Percentiles rank a stretch among this genome's conserved stretches.
Conservation (phyloP, 1,140 invertebrate genomes). For the Musca vetustissima region DNA sequence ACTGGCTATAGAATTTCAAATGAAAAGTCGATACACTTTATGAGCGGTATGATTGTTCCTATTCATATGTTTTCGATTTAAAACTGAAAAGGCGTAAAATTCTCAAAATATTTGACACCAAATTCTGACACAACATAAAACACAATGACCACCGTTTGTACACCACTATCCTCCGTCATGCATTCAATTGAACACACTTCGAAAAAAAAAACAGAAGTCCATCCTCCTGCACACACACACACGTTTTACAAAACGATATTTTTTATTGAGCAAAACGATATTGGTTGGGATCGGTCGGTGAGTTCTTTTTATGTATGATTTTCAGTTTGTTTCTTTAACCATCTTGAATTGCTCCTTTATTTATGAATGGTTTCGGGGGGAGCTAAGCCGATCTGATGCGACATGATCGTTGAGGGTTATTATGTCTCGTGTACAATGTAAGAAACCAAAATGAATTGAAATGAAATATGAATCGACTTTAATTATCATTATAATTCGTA, state of each 20-base stretch:
- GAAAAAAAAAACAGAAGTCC: conserved; percentile 18
- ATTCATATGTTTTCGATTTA: conserved; percentile 17
- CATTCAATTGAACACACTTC: too few species aligned
- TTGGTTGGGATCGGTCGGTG: neutral
- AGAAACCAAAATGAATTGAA: too few species aligned
- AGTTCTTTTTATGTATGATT: conserved; percentile 9
- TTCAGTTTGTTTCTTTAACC: too few species aligned
- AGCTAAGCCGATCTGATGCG: too few species aligned
- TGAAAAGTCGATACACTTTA: too few species aligned
- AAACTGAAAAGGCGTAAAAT: conserved; percentile 30
- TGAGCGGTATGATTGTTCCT: neutral
- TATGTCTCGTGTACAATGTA: conserved; percentile 14
- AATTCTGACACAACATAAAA: conserved; percentile 26
- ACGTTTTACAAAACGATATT: neutral
- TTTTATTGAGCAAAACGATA: conserved; percentile 6
- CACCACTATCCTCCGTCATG: too few species aligned
- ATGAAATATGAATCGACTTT: conserved; percentile 15
- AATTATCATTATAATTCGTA: conserved; percentile 21
- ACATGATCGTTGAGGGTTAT: too few species aligned
- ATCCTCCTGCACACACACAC: neutral
- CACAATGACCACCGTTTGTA: neutral
- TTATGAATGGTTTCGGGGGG: too few species aligned
- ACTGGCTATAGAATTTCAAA: too few species aligned
- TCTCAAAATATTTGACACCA: conserved; percentile 44
- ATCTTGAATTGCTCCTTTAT: too few species aligned